Evolutionary conservation across 2,113 vertebrate species (phyloP).

Genomic region (Irena cyanogastra): DNA sequence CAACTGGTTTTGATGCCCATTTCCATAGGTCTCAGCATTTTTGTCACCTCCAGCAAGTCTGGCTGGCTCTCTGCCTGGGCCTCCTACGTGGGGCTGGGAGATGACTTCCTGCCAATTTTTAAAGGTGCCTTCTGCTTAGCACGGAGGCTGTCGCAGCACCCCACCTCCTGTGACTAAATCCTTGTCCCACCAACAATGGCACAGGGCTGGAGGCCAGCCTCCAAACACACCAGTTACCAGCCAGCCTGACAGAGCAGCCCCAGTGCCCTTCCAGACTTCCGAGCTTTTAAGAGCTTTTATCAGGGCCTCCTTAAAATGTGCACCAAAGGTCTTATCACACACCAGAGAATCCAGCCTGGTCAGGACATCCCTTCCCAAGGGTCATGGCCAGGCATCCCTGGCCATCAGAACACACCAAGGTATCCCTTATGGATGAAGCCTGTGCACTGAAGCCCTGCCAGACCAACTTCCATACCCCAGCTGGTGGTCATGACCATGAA

Average conservation of each 20-base stretch:
- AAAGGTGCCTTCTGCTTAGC: neutral
- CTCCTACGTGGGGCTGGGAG: neutral
- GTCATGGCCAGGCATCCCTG: neutral
- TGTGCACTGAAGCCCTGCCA: neutral
- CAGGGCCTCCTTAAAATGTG: neutral
- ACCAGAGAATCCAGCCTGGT: neutral
- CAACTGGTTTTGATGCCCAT: neutral
- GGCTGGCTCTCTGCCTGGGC: neutral
- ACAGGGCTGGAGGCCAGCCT: neutral
- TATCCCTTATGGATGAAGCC: neutral
- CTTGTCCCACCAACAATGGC: fast-evolving
- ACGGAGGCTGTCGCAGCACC: fast-evolving
- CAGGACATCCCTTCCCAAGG: neutral
- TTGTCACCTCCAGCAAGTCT: neutral
- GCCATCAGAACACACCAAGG: neutral
- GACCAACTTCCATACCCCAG: neutral
- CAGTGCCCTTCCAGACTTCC: neutral
- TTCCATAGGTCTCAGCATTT: neutral
- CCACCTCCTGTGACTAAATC: neutral
- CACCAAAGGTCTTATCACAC: neutral
- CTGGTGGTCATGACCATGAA: neutral
- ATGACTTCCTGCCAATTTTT: neutral
- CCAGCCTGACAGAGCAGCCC: neutral
- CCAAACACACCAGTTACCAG: neutral
- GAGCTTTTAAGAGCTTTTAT: neutral